A percentile compares a stretch with the other conserved stretches of the same genome.
phyloP scores from a whole-genome alignment of 1,140 invertebrate genomes.

The Drosophila miranda region DNA sequence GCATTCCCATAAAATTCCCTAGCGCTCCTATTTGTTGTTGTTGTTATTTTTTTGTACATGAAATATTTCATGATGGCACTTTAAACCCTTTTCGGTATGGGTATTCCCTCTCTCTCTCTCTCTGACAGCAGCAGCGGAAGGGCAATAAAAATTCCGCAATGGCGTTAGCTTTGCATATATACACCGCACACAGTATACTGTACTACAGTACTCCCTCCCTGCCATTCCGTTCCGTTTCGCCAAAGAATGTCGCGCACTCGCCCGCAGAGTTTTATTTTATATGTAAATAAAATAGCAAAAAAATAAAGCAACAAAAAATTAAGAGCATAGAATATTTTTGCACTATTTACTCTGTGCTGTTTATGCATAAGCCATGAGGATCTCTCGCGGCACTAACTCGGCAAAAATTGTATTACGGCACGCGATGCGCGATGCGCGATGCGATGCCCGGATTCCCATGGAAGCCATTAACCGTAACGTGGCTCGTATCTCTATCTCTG shows the following conservation, averaged over 20 bases:
- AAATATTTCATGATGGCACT: conserved; percentile 74
- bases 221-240: conserved; percentile 23
- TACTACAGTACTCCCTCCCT: too few relatives aligned
- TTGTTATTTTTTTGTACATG: conserved; percentile 49
- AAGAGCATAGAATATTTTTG: conserved; percentile 64
- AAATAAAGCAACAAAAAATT: conserved; percentile 65
- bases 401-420: conserved; percentile 75
- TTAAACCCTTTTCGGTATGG: conserved; percentile 52
- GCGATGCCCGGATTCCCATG: conserved; percentile 51
- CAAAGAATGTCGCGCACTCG: conserved; percentile 64
- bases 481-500: conserved; percentile 14
- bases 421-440: conserved; percentile 29
- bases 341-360: conserved; percentile 32
- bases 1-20: not conserved
- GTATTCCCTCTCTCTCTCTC: not conserved
- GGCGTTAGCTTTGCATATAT: conserved; percentile 58
- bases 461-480: conserved; percentile 69
- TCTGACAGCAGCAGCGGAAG: conserved; percentile 62
- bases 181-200: too few relatives aligned
- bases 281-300: not conserved
- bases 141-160: conserved; percentile 78
- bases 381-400: conserved; percentile 14
- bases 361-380: conserved; percentile 28
- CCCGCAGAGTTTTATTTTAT: conserved; percentile 18
- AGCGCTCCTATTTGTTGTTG: not conserved